Conservation (phyloP, 2,797 vertebrate species). For the Lithobates pipiens region DNA sequence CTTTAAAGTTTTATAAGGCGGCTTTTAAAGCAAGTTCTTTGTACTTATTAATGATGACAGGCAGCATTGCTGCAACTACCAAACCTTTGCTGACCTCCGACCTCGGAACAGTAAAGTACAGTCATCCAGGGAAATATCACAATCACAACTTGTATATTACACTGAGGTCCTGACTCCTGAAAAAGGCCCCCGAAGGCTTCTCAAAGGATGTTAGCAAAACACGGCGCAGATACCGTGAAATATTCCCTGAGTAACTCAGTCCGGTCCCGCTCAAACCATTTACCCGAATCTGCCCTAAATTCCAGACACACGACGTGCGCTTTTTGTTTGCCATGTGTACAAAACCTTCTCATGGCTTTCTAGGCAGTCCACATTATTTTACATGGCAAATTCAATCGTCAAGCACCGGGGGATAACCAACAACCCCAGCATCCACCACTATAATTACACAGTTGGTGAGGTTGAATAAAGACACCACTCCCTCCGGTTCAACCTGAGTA, state of each 20-base stretch:
- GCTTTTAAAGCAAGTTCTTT: slow-evolving; percentile 89
- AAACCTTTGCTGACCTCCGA: slow-evolving; percentile 85
- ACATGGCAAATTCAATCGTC: neutral
- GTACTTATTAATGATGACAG: slow-evolving; percentile 86
- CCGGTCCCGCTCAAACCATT: slow-evolving; percentile 41
- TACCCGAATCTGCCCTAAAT: slow-evolving; percentile 42
- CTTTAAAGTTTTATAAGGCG: slow-evolving; percentile 94
- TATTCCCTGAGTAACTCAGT: slow-evolving; percentile 64
- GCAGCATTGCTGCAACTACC: slow-evolving; percentile 81
- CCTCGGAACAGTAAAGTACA: slow-evolving; percentile 76
- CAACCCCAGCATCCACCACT: too few relatives aligned
- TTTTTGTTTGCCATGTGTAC: slow-evolving; percentile 64
- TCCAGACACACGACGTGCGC: slow-evolving; percentile 47
- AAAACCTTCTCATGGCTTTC: neutral
- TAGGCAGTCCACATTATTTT: neutral
- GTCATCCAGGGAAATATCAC: slow-evolving; percentile 82
- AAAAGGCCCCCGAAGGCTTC: slow-evolving; percentile 74
- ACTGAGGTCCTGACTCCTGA: slow-evolving; percentile 75
- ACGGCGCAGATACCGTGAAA: slow-evolving; percentile 73
- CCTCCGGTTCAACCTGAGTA: too few relatives aligned
- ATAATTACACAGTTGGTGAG: too few relatives aligned
- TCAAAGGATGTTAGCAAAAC: slow-evolving; percentile 73
- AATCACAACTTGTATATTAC: slow-evolving; percentile 80
- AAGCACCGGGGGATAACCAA: neutral
- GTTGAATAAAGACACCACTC: too few relatives aligned